phyloP scores from a whole-genome alignment of 2,797 vertebrate genomes.

The Lophura swinhoii region DNA sequence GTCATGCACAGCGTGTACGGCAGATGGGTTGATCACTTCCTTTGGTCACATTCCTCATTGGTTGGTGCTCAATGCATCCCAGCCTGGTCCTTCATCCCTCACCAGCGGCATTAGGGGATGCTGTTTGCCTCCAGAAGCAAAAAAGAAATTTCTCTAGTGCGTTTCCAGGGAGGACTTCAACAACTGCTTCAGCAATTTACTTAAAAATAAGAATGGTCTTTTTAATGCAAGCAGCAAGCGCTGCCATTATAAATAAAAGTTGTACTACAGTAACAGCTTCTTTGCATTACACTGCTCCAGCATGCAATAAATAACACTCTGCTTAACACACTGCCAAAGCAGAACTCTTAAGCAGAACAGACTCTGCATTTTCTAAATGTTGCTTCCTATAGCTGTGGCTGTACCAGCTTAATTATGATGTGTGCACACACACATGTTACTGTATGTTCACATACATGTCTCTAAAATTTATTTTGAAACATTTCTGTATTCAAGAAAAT shows the following conservation, averaged over 20 bases:
- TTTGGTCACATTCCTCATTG: rapidly evolving
- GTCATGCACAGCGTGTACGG: too few species aligned
- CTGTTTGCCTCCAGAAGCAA: neutral
- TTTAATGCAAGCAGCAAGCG: neutral
- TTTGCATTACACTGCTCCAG: neutral
- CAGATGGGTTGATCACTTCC: too few species aligned
- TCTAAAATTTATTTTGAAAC: neutral
- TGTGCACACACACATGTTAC: neutral
- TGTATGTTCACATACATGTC: rapidly evolving
- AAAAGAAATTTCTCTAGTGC: neutral
- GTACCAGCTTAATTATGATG: neutral
- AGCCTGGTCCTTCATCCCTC: neutral
- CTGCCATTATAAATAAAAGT: neutral
- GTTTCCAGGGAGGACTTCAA: neutral
- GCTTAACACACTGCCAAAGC: neutral
- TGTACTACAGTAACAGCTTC: neutral
- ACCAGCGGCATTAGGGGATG: neutral
- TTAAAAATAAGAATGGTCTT: neutral
- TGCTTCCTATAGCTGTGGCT: neutral
- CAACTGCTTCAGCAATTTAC: neutral
- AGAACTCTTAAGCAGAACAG: neutral
- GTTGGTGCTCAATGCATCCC: neutral
- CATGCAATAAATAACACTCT: neutral
- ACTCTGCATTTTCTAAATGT: neutral
- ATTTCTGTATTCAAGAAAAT: neutral